phyloP scores from a whole-genome alignment of 2,888 invertebrate species.

The Coelinius sp. region DNA sequence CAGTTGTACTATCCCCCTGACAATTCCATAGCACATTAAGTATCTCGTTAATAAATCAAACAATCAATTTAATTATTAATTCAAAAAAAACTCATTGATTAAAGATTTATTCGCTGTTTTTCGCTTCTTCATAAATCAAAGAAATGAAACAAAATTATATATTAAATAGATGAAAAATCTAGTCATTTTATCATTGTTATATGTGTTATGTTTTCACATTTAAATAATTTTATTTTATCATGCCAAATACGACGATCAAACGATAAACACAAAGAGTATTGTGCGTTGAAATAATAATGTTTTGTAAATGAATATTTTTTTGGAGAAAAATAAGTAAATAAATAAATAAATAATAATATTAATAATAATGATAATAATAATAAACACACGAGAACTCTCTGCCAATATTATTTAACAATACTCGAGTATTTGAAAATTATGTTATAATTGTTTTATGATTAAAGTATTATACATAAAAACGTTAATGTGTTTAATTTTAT shows the following conservation, averaged over 20 bases:
- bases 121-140: constrained; percentile 34
- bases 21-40: constrained; percentile 14
- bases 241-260: constrained; percentile 22
- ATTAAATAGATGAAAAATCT: constrained; percentile 36
- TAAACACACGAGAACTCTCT: not conserved
- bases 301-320: constrained; percentile 28
- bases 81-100: too few relatives aligned
- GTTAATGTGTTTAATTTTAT: constrained; percentile 17
- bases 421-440: not conserved
- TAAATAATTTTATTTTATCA: not conserved
- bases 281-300: constrained; percentile 26
- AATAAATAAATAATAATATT: not conserved
- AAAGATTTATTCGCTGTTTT: constrained; percentile 37
- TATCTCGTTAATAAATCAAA: constrained; percentile 27
- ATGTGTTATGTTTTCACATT: constrained; percentile 47
- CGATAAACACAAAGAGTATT: constrained; percentile 15
- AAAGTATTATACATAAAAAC: not conserved
- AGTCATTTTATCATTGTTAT: constrained; percentile 48
- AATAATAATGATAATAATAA: not conserved
- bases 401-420: constrained; percentile 4
- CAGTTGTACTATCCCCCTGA: not conserved
- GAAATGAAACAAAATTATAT: constrained; percentile 39
- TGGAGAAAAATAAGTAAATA: not conserved
- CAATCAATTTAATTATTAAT: constrained; percentile 38
- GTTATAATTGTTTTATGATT: not conserved